Percentiles rank a stretch among this genome's conserved stretches.
Conservation (phyloP, 2,113 vertebrate genomes). For the Podocnemis expansa region DNA sequence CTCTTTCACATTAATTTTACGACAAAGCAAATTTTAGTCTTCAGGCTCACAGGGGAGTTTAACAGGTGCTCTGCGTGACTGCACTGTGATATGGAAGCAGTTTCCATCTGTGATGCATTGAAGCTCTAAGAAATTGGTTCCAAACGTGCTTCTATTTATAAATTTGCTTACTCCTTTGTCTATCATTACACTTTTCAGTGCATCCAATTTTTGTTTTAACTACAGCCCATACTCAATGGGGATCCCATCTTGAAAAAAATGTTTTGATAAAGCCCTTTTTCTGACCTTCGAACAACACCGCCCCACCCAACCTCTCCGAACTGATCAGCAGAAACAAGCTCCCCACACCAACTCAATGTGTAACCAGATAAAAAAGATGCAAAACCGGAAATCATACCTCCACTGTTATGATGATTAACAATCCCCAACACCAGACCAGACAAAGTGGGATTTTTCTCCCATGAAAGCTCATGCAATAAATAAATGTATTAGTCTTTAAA, state of each 20-base stretch:
- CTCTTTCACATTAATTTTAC: slow-evolving; percentile 5
- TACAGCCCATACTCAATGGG: not conserved
- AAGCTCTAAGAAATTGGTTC: slow-evolving; percentile 55
- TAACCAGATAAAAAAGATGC: not conserved
- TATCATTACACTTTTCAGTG: not conserved
- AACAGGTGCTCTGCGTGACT: slow-evolving; percentile 51
- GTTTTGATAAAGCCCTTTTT: not conserved
- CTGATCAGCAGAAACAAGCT: not conserved
- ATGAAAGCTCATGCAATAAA: no score
- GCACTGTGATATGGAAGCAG: not conserved
- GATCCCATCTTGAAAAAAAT: not conserved
- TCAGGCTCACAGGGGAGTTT: not conserved
- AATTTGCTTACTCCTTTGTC: not conserved
- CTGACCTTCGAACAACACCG: not conserved
- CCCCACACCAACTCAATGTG: not conserved
- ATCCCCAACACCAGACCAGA: no score
- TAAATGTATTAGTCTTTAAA: no score
- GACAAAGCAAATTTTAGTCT: not conserved
- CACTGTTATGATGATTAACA: no score
- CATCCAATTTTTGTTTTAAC: slow-evolving; percentile 29
- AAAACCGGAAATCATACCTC: not conserved
- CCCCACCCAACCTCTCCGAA: not conserved
- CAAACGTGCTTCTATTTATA: slow-evolving; percentile 42
- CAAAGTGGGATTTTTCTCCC: no score
- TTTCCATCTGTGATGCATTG: slow-evolving; percentile 30